phyloP scores from a whole-genome alignment of 2,113 vertebrate genomes.

The Entosphenus tridentatus region DNA sequence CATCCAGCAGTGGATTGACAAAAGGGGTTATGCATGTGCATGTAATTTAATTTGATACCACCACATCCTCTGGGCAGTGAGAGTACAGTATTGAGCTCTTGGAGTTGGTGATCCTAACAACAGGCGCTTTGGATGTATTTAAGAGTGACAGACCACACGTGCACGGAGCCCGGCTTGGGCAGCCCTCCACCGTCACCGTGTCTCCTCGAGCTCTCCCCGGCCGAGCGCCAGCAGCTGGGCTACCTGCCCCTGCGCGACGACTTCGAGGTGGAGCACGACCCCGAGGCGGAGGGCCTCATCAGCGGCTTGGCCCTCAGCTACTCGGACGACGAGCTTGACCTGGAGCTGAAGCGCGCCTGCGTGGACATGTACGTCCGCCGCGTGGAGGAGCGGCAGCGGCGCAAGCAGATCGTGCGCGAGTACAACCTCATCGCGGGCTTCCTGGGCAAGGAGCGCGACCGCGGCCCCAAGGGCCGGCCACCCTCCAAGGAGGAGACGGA shows the following conservation, averaged over 20 bases:
- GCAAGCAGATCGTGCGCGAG: slow-evolving; percentile 78
- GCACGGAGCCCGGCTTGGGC: slow-evolving; percentile 57
- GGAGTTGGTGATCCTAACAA: too few species aligned
- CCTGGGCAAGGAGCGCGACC: slow-evolving; percentile 45
- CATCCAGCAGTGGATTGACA: too few species aligned
- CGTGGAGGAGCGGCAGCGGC: slow-evolving; percentile 57
- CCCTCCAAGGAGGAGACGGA: slow-evolving; percentile 50
- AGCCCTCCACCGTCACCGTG: slow-evolving; percentile 67
- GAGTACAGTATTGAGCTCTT: too few species aligned
- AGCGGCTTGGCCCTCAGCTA: slow-evolving; percentile 89
- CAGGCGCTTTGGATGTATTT: too few species aligned
- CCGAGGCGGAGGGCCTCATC: slow-evolving; percentile 80
- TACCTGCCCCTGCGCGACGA: slow-evolving; percentile 93
- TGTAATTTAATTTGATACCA: too few species aligned
- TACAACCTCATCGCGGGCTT: slow-evolving; percentile 72
- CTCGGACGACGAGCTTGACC: slow-evolving; percentile 79
- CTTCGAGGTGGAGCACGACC: slow-evolving; percentile 89
- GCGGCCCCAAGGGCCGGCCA: not conserved
- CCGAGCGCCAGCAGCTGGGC: slow-evolving; percentile 83
- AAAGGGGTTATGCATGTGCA: too few species aligned
- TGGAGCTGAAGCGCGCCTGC: slow-evolving; percentile 73
- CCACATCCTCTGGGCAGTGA: too few species aligned
- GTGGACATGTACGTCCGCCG: slow-evolving; percentile 97
- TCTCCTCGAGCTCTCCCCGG: slow-evolving; percentile 44
- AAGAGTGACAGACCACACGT: slow-evolving; percentile 78